A percentile compares a stretch with the other conserved stretches of the same genome.
Evolutionary conservation across 2,888 invertebrate genomes (phyloP).

Genomic region (Noctua comes): DNA sequence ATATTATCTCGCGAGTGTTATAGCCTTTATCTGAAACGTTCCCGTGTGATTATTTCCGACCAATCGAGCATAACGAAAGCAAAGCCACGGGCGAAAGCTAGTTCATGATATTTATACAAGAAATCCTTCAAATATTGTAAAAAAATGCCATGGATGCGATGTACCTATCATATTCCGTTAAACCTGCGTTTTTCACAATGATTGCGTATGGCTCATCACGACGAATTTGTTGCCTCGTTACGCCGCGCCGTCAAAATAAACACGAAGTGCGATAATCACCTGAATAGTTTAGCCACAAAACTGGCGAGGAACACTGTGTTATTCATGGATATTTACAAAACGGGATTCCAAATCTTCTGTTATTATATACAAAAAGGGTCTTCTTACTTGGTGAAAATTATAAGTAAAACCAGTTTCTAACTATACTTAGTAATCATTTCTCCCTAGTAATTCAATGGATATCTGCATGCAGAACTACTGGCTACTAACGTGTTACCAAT

Average conservation of each 20-base stretch:
- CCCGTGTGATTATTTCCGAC: too few relatives aligned
- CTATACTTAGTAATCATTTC: too few relatives aligned
- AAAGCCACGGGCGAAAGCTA: too few relatives aligned
- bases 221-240: not conserved
- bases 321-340: not conserved
- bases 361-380: not conserved
- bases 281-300: too few relatives aligned
- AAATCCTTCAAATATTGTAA: not conserved
- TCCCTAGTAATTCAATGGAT: not conserved
- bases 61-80: too few relatives aligned
- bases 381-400: too few relatives aligned
- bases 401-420: too few relatives aligned
- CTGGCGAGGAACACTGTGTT: too few relatives aligned
- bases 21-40: too few relatives aligned
- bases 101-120: too few relatives aligned
- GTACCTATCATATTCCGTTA: not conserved
- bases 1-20: too few relatives aligned
- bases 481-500: not conserved
- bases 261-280: not conserved
- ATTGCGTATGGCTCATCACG: not conserved
- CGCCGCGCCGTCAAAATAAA: not conserved
- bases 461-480: not conserved
- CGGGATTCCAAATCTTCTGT: not conserved
- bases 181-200: not conserved
- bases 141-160: not conserved